Conservation (phyloP, 2,797 vertebrate genomes). For the Bradypodion ventrale region DNA sequence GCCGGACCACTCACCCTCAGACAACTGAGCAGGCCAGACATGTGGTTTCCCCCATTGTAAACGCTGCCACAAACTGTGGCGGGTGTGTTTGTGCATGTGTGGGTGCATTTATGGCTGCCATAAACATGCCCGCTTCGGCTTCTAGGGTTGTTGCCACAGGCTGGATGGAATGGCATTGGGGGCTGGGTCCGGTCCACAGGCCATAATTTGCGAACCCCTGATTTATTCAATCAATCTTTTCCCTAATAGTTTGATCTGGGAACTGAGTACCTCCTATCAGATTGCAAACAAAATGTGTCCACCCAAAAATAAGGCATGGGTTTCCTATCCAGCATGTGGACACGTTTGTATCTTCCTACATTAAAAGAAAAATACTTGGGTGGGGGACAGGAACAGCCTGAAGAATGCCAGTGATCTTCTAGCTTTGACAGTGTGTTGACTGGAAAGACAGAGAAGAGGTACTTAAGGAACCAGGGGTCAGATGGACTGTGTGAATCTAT, state of each 20-base stretch:
- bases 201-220: too few relatives aligned
- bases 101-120: too few relatives aligned
- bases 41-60: too few relatives aligned
- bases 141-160: too few relatives aligned
- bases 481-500: background rate
- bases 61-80: too few relatives aligned
- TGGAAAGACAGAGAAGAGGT: background rate
- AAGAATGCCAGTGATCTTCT: background rate
- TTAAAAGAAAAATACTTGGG: background rate
- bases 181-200: too few relatives aligned
- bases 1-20: too few relatives aligned
- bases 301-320: background rate
- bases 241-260: background rate
- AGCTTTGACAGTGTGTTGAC: background rate
- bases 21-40: too few relatives aligned
- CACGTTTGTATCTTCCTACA: background rate
- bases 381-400: background rate
- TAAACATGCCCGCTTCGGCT: too few relatives aligned
- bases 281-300: too few relatives aligned
- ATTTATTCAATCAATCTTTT: background rate
- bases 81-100: too few relatives aligned
- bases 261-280: background rate
- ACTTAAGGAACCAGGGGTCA: background rate
- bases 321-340: background rate
- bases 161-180: too few relatives aligned